Base-by-base conservation (phyloP, 2,797 vertebrate genomes). In the Odontamblyopus rebecca region DNA sequence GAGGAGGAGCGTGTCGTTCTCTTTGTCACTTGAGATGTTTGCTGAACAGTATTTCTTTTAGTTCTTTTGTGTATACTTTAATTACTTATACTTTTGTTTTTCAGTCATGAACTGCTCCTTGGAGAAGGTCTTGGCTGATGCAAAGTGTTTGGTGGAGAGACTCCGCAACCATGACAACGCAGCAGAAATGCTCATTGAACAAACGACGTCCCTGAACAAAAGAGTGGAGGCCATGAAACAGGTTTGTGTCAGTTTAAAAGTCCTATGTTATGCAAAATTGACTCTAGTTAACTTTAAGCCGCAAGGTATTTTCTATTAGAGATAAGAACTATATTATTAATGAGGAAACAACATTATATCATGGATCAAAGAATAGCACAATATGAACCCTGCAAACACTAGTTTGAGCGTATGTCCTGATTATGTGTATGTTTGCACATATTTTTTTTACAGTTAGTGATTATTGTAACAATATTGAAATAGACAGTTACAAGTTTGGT, bases 161-260 rank as follows among this genome's bases (percentile, higher is more conserved):
- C 88, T 99, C 23, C 83, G 97, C 70, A 97, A 98, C 68, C 98
- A 99, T n/a, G 98, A 99, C 78, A 96, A 94, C 0, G 97, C 96
- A 0, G 98, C 98, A 0, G 98, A 99, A 85, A 94, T 96, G 69
- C 92, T 99, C 26, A 99, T 99, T 2, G 98, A 99, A 71, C 98
- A 99, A 90, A 98, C 98, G 3, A 98, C 96, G 0, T 94, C 94
- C 1, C 96, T 99, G 60, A 98, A 95, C 89, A 99, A 98, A 88
- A 89, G 95, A 27, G 96, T 99, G 27, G 98, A 99, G 56, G 96
- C 97, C 18, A 99, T 99, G 97, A 98, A 99, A 78, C 97, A 99
- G 96, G 98, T 91, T 70, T 19, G 51, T 54, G 51, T 6, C 51
- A 48, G 44, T 48, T 15, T 48, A 48, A 44, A 12, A 12, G 6